These are phyloP conservation scores for Pitangus sulphuratus DNA, from an alignment of 2,797 vertebrate species.

Conservation along the genomic window DNA sequence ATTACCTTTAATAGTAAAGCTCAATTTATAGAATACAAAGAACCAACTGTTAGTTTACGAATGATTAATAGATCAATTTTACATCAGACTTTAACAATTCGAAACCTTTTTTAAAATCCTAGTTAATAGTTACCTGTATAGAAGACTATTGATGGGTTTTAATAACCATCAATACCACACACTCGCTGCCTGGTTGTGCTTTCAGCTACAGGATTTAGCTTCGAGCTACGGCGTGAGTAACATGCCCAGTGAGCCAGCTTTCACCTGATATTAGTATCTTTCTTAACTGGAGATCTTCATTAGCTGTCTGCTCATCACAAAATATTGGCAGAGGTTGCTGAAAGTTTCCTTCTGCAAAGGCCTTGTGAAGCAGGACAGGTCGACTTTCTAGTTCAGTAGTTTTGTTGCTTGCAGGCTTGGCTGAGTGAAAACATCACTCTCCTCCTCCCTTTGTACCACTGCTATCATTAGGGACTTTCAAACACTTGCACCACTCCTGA, in stretches of 20 bases:
- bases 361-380: background rate
- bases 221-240: background rate
- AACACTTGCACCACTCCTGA: background rate
- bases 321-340: background rate
- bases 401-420: slow-evolving; percentile 6
- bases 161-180: background rate
- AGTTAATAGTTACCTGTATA: background rate
- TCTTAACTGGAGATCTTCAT: background rate
- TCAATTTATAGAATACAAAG: background rate
- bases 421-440: background rate
- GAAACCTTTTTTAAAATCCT: background rate
- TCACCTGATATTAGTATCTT: background rate
- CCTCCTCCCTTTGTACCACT: background rate
- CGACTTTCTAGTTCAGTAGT: background rate
- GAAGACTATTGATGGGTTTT: background rate
- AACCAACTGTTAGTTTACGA: background rate
- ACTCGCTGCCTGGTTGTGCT: background rate
- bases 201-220: slow-evolving; percentile 6
- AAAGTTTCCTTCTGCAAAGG: background rate
- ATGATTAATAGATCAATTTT: background rate
- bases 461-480: background rate
- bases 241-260: background rate
- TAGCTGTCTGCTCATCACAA: background rate
- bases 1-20: background rate
- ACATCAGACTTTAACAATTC: background rate